Base-by-base conservation (phyloP, 2,888 invertebrate species). In the Drosophila tanythrix region DNA sequence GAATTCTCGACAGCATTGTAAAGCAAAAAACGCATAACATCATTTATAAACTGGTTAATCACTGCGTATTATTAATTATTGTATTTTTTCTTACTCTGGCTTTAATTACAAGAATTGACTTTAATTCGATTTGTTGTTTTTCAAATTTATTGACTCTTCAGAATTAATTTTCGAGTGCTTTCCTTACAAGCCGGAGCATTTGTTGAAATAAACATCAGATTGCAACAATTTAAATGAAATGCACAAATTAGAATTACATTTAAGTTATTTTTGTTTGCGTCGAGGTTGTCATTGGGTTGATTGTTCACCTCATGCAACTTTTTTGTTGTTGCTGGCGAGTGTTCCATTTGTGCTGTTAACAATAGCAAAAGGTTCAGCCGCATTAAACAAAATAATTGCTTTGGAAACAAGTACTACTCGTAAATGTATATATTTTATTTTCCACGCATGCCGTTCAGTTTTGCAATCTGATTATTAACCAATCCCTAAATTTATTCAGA, bases 361-460 rank as follows among this genome's bases (percentile, higher is more conserved):
- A 71, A 59, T 70, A 67, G 81, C 15, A 60, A 74, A 57, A 65
- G 18, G 87, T 84, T 84, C 84, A 76, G 89, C 81, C 66, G 53
- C 79, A 89, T 83, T 83, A 88, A 83, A 83, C 86, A 40, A 65
- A 59, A 62, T 83, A 88, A 83, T 88, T 85, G 75, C 75, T 75
- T 36, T 67, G 18, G 46, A 67, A 76, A 52, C 50, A 15, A 38
- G 27, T 5, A 56, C 21, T 21, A 21, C 13, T 56, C 38, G 56
- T 29, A 27, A 7, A 13, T 40, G 8, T 46, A 35, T 71, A 43
- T 50, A 7, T 5, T 21, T 43, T 15, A 31, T 36, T 33, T 27
- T 58, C 21, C 11, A 29, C 13, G n/a, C 66, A 29, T 55, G 51
- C 56, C 65, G 13, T 25, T 15, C 46, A 21, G 3, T 46, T 60